phyloP scores from a whole-genome alignment of 2,797 vertebrate species.

The Aeoliscus strigatus region DNA sequence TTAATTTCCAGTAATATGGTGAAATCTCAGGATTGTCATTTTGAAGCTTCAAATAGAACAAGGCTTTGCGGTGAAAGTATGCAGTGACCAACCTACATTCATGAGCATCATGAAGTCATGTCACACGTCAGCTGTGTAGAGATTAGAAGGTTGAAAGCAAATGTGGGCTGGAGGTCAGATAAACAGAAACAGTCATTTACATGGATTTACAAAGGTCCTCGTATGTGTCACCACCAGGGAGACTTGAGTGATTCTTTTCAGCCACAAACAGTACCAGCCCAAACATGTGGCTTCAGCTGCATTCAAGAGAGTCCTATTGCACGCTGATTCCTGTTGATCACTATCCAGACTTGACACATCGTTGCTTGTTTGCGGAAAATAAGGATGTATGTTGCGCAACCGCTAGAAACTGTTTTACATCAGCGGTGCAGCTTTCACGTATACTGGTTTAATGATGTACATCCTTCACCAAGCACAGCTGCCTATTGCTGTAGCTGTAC shows the following conservation, averaged over 20 bases:
- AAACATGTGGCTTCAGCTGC: too few relatives aligned
- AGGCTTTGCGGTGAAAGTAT: not conserved
- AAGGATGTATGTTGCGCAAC: slow-evolving; percentile 2
- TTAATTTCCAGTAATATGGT: too few relatives aligned
- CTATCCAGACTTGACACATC: too few relatives aligned
- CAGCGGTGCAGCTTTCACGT: not conserved
- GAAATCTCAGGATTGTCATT: not conserved
- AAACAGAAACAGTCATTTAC: slow-evolving; percentile 7
- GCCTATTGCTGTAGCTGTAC: not conserved
- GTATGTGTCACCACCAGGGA: too few relatives aligned
- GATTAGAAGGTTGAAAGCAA: slow-evolving; percentile 26
- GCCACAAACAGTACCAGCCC: too few relatives aligned
- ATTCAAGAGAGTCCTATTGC: too few relatives aligned
- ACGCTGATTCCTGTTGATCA: too few relatives aligned
- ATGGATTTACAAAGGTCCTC: slow-evolving; percentile 3
- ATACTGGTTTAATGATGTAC: not conserved
- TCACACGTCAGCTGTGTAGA: slow-evolving; percentile 22
- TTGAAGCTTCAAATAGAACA: slow-evolving; percentile 3
- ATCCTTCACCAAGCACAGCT: not conserved
- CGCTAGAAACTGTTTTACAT: slow-evolving; percentile 9
- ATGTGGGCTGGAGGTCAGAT: slow-evolving; percentile 18
- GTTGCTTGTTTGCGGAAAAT: too few relatives aligned
- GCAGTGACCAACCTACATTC: slow-evolving; percentile 18
- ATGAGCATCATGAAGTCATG: slow-evolving; percentile 14
- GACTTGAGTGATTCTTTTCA: too few relatives aligned